These are phyloP conservation scores for Mola mola DNA, from an alignment of 2,113 vertebrate genomes.

Conservation along the genomic window DNA sequence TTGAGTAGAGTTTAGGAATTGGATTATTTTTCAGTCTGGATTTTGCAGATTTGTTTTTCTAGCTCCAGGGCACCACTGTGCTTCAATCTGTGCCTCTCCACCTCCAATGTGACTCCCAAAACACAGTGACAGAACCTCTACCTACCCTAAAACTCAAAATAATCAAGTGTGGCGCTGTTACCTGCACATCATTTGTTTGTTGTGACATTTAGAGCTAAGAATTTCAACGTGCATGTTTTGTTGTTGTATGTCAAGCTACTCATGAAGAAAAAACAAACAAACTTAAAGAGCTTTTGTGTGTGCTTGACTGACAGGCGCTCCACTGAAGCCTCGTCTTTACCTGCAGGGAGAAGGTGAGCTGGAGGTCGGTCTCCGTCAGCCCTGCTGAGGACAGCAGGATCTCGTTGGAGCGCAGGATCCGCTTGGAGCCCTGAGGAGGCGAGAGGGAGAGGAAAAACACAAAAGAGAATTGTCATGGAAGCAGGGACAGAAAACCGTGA, in stretches of 20 bases:
- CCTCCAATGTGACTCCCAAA: no score
- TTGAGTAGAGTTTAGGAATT: no score
- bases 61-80: no score
- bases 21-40: no score
- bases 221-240: no score
- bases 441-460: conserved; percentile 1
- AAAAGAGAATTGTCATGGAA: background rate
- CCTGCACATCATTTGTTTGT: no score
- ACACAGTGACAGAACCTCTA: no score
- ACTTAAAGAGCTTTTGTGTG: background rate
- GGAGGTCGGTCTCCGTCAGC: conserved; percentile 89
- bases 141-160: no score
- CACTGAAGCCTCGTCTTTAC: conserved; percentile 60
- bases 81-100: no score
- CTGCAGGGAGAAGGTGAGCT: conserved; percentile 93
- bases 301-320: background rate
- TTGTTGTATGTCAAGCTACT: background rate
- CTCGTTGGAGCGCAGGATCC: conserved; percentile 93
- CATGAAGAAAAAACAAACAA: background rate
- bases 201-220: no score
- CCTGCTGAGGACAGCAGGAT: conserved; percentile 88
- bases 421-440: conserved; percentile 87
- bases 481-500: background rate
- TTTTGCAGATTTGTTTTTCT: no score
- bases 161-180: no score